A percentile compares a stretch with the other conserved stretches of the same genome.
phyloP scores from a whole-genome alignment of 2,888 invertebrate genomes.

The Mamestra brassicae region DNA sequence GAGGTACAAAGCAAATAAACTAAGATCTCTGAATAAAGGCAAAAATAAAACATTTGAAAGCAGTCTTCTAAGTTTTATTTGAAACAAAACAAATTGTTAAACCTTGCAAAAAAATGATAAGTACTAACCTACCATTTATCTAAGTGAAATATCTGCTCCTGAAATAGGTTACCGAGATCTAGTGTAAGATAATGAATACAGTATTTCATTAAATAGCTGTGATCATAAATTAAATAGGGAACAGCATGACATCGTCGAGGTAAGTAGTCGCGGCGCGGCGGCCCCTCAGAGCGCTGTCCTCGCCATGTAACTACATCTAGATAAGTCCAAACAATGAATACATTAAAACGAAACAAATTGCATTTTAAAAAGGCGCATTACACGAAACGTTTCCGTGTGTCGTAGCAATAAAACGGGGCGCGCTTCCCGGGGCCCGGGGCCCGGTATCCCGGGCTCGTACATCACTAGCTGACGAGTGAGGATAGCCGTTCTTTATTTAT shows the following conservation, averaged over 20 bases:
- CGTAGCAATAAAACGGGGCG: conserved; percentile 63
- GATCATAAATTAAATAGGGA: conserved; percentile 36
- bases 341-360: conserved; percentile 68
- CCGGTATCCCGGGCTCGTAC: conserved; percentile 53
- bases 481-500: conserved; percentile 63
- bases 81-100: conserved; percentile 1
- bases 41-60: not conserved
- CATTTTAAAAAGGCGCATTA: conserved; percentile 66
- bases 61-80: conserved; percentile 4
- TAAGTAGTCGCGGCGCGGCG: conserved; percentile 27
- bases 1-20: not conserved
- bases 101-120: conserved; percentile 4
- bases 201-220: conserved; percentile 14
- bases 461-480: conserved; percentile 68
- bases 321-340: conserved; percentile 68
- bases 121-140: not conserved
- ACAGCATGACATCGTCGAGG: conserved; percentile 24
- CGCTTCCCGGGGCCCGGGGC: conserved; percentile 57
- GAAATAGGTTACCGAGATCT: conserved; percentile 11
- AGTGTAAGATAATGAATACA: conserved; percentile 8
- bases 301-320: conserved; percentile 62
- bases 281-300: conserved; percentile 52
- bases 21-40: not conserved
- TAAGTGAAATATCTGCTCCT: conserved; percentile 6
- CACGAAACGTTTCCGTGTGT: conserved; percentile 68